These are phyloP conservation scores for Mastomys coucha DNA, from an alignment of 2,113 vertebrate species.

Conservation along the genomic window DNA sequence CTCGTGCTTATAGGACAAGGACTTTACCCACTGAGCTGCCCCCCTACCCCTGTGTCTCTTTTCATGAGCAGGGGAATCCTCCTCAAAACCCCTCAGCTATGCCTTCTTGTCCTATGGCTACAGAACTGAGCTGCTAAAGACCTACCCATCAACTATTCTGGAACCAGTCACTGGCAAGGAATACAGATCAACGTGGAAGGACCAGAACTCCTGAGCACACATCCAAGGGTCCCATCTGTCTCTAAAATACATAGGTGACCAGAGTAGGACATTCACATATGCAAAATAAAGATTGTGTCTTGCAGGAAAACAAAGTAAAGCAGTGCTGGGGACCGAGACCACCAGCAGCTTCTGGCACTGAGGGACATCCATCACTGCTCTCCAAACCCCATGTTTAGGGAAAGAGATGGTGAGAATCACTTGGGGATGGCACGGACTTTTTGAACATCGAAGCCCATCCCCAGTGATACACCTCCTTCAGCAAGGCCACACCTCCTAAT, in stretches of 20 bases:
- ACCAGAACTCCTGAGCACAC: background rate
- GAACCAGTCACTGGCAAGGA: background rate
- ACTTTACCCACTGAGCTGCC: background rate
- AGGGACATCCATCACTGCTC: background rate
- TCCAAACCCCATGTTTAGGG: no score
- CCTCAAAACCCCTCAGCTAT: background rate
- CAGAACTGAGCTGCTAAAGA: background rate
- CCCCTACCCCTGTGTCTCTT: background rate
- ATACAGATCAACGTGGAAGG: rapidly evolving
- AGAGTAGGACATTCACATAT: background rate
- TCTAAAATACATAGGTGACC: background rate
- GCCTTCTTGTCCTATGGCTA: background rate
- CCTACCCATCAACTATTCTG: background rate
- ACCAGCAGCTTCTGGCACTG: rapidly evolving
- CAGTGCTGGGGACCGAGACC: rapidly evolving
- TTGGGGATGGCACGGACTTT: background rate
- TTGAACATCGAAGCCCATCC: background rate
- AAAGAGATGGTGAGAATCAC: background rate
- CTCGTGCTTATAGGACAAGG: background rate
- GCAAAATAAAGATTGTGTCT: background rate
- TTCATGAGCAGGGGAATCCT: background rate
- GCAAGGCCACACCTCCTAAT: background rate
- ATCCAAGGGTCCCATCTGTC: background rate
- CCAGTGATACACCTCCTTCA: background rate
- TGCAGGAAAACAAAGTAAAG: background rate